Base-by-base conservation (phyloP, 2,113 vertebrate species). In the Gallinago media region DNA sequence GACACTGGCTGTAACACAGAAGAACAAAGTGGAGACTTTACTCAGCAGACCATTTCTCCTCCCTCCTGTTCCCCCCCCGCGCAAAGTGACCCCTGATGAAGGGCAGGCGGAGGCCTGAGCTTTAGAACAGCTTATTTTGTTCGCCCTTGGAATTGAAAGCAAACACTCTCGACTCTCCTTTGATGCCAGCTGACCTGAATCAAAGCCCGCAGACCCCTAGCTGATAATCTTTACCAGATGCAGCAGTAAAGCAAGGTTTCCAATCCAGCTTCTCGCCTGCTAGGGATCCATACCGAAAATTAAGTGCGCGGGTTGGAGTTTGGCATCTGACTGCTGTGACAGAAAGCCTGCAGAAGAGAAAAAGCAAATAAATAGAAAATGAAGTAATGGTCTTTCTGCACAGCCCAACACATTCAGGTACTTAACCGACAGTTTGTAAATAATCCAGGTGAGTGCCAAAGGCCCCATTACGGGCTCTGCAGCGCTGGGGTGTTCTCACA, bases 201-300 rank as follows among this genome's bases (percentile, higher is more conserved):
- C 85, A 89, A 96, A 95, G 85, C 79, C 71, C 6, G 3, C 56
- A 68, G 85, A 61, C 66, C 84, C 54, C 79, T 71, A 55, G 80
- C 84, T 91, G 75, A 89, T 79, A 77, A 94, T 82, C 85, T 82
- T 94, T 81, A 42, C 89, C 94, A 95, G 85, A 85, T 77, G 80
- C 15, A 3, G 63, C 56, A 58, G 61, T 25, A 44, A 52, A 93
- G 34, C 68, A 50, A 42, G 44, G 26, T 89, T 85, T 84, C 83
- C 73, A 55, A 59, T 46, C 38, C 49, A 42, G 14, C 22, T 65
- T 75, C 70, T 81, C 1, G 1, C 50, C 87, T 82, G 55, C 62
- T 76, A 36, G 66, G 31, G n/a, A 62, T 72, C 46, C 26, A 12
- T 32, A 56, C n/a, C 0, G 20, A 93, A 89, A 89, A 78, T 38